These are phyloP conservation scores for Brachypteracias leptosomus DNA, from an alignment of 2,113 vertebrate genomes.

Conservation along the genomic window DNA sequence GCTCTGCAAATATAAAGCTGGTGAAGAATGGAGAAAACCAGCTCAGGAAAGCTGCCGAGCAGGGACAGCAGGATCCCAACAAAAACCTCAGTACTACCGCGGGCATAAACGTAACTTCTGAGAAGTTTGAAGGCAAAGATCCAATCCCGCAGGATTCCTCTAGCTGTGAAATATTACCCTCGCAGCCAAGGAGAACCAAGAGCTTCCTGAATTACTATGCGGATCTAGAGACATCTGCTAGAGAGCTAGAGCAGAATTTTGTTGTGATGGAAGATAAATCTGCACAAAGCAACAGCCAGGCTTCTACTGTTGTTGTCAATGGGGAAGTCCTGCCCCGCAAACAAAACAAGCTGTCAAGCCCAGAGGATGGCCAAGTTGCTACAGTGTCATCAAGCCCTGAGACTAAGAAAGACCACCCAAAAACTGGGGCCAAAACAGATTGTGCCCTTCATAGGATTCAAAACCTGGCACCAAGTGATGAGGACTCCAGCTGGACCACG, in stretches of 20 bases:
- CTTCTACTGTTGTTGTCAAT: slow-evolving; percentile 52
- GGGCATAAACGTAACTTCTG: slow-evolving; percentile 74
- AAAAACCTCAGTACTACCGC: slow-evolving; percentile 78
- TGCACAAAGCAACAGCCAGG: slow-evolving; percentile 64
- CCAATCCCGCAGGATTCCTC: slow-evolving; percentile 69
- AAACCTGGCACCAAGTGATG: slow-evolving; percentile 92
- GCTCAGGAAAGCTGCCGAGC: slow-evolving; percentile 90
- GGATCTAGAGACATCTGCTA: slow-evolving; percentile 81
- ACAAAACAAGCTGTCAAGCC: slow-evolving; percentile 68
- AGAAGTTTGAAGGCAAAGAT: slow-evolving; percentile 88
- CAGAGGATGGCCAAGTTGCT: slow-evolving; percentile 81
- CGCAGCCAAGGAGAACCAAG: slow-evolving; percentile 86
- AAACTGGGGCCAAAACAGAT: slow-evolving; percentile 88
- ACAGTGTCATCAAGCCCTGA: slow-evolving; percentile 86
- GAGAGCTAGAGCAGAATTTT: slow-evolving; percentile 69
- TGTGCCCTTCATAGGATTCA: slow-evolving; percentile 85
- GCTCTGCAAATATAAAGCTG: slow-evolving; percentile 91
- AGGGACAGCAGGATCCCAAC: slow-evolving; percentile 84
- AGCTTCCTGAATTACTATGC: slow-evolving; percentile 92
- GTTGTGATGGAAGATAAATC: slow-evolving; percentile 67
- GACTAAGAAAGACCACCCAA: slow-evolving; percentile 86
- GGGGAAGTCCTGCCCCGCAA: slow-evolving; percentile 73
- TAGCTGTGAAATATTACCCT: slow-evolving; percentile 71
- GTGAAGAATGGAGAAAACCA: slow-evolving; percentile 98
- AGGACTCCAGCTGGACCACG: slow-evolving; percentile 98